Percentiles rank a stretch among this genome's conserved stretches.
These are phyloP conservation scores for Pristionchus fissidentatus DNA, from an alignment of 2,888 invertebrate species.

Conservation along the genomic window DNA sequence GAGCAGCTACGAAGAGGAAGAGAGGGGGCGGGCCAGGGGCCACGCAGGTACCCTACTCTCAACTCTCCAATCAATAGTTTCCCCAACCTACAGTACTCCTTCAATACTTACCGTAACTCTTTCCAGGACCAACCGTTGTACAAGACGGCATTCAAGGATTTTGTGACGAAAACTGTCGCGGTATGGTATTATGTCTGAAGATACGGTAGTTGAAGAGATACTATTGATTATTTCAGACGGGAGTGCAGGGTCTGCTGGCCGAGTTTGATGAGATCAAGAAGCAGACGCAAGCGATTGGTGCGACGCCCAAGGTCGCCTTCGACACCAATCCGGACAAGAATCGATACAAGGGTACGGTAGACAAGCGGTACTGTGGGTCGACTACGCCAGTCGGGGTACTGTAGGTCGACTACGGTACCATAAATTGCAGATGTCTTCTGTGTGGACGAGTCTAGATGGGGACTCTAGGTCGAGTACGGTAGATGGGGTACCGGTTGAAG, in stretches of 20 bases:
- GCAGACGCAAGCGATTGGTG: slow-evolving; percentile 56
- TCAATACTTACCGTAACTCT: not conserved
- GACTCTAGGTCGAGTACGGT: slow-evolving; percentile 49
- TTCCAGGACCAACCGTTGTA: slow-evolving; percentile 2
- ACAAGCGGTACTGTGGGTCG: not conserved
- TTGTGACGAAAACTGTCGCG: not conserved
- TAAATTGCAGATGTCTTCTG: slow-evolving; percentile 60
- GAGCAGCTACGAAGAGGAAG: not conserved
- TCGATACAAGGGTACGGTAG: slow-evolving; percentile 62
- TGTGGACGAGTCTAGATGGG: slow-evolving; percentile 65
- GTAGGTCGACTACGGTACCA: not conserved
- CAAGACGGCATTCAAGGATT: slow-evolving; percentile 32
- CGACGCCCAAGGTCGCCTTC: slow-evolving; percentile 58
- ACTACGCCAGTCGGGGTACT: not conserved
- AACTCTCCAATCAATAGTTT: not conserved
- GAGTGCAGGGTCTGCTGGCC: slow-evolving; percentile 52
- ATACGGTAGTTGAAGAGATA: slow-evolving; percentile 12
- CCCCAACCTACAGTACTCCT: not conserved
- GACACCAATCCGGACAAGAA: slow-evolving; percentile 63
- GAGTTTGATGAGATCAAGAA: slow-evolving; percentile 54
- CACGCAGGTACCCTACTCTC: not conserved
- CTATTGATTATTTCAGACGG: slow-evolving; percentile 43
- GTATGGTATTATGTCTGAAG: not conserved
- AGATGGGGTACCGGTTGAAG: not conserved
- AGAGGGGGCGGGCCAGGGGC: not conserved